Percentiles rank a stretch among this genome's conserved stretches.
phyloP scores from a whole-genome alignment of 1,140 invertebrate genomes.

The Augochlora pura region DNA sequence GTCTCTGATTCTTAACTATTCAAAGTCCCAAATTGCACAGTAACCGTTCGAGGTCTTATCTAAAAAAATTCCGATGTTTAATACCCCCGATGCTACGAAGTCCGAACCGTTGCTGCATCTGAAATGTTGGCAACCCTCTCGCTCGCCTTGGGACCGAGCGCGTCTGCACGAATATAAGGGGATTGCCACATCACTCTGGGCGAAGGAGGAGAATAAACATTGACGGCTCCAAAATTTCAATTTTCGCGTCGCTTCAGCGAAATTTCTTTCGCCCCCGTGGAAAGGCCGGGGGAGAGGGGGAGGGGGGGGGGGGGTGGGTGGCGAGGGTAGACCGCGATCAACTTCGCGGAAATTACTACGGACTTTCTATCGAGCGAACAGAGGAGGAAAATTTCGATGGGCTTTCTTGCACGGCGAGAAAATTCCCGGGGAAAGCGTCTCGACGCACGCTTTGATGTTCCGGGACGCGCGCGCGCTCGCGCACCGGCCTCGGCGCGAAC shows the following conservation, averaged over 20 bases:
- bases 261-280: neutral
- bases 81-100: too few species aligned
- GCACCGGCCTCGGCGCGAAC: constrained; percentile 3
- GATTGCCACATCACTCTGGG: neutral
- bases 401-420: constrained; percentile 15
- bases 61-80: too few species aligned
- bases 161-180: neutral
- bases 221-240: constrained; percentile 4
- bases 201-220: neutral
- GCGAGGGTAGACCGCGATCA: neutral
- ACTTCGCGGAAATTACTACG: constrained; percentile 15
- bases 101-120: too few species aligned
- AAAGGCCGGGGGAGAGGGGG: neutral
- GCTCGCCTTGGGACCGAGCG: too few species aligned
- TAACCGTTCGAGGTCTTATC: too few species aligned
- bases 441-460: constrained; percentile 12
- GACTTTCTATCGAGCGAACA: constrained; percentile 19
- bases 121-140: too few species aligned
- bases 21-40: too few species aligned
- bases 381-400: constrained; percentile 21
- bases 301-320: neutral
- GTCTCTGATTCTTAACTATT: too few species aligned
- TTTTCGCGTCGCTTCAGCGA: neutral
- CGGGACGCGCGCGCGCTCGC: neutral
- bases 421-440: constrained; percentile 11